Conservation (phyloP, 2,888 invertebrate genomes). For the Platycheirus rosarum region DNA sequence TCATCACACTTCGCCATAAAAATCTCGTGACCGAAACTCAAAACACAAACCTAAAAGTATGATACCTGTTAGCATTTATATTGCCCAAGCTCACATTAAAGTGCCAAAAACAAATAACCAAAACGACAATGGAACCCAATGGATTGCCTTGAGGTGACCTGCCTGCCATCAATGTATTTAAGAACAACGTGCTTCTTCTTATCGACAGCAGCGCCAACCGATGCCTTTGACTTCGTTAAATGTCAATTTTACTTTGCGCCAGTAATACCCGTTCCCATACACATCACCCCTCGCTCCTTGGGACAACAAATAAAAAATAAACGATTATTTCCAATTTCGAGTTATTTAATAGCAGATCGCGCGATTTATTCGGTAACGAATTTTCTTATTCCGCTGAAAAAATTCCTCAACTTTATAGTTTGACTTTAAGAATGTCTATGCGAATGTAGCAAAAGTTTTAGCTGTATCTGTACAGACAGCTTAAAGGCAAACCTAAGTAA, state of each 20-base stretch:
- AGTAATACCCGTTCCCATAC: background rate
- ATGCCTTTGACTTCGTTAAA: constrained; percentile 54
- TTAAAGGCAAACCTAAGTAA: constrained; percentile 25
- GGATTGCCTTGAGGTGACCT: constrained; percentile 33
- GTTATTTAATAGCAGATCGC: constrained; percentile 67
- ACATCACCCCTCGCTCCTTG: background rate
- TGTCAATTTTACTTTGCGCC: constrained; percentile 45
- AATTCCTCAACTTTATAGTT: constrained; percentile 50
- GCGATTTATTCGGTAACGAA: constrained; percentile 72
- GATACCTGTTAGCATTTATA: constrained; percentile 15
- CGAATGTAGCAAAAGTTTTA: background rate
- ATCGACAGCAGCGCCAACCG: constrained; percentile 40
- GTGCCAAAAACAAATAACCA: constrained; percentile 38
- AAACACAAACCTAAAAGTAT: background rate
- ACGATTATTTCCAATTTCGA: constrained; percentile 59
- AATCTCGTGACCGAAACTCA: constrained; percentile 20
- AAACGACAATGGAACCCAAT: constrained; percentile 8
- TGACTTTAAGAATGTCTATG: background rate
- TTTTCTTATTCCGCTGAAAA: constrained; percentile 41
- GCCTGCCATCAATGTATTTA: constrained; percentile 41
- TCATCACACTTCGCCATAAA: constrained; percentile 17
- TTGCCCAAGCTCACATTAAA: constrained; percentile 11
- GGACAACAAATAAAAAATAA: background rate
- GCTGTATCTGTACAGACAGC: background rate
- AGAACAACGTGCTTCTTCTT: constrained; percentile 32